phyloP scores from a whole-genome alignment of 2,888 invertebrate genomes.

The Heterodera filipjevi region DNA sequence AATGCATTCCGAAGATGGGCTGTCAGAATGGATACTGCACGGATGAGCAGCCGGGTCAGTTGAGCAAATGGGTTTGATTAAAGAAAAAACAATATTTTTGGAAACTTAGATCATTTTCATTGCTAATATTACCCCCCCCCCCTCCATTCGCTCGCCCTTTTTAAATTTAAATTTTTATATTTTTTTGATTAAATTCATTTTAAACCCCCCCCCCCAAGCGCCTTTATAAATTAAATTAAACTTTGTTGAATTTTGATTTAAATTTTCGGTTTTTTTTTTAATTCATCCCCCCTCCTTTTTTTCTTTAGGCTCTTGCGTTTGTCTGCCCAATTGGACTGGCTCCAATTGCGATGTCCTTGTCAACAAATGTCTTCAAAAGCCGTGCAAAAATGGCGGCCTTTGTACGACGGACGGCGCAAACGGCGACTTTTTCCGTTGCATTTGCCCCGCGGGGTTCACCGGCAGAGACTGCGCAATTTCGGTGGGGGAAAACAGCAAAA shows the following conservation, averaged over 20 bases:
- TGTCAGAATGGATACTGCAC: conserved; percentile 36
- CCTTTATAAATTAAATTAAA: too few species aligned
- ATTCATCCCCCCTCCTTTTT: too few species aligned
- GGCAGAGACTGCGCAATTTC: conserved; percentile 32
- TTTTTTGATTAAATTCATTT: too few species aligned
- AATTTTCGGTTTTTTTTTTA: too few species aligned
- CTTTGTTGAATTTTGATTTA: too few species aligned
- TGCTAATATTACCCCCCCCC: not conserved
- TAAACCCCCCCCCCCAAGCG: not conserved
- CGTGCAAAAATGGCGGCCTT: conserved; percentile 41
- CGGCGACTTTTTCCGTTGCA: conserved; percentile 32
- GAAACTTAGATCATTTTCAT: too few species aligned
- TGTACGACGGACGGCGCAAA: conserved; percentile 32
- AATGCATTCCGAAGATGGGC: conserved; percentile 37
- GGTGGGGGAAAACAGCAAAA: not conserved
- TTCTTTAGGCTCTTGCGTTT: conserved; percentile 35
- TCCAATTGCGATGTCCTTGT: conserved; percentile 29
- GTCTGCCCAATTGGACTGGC: conserved; percentile 35
- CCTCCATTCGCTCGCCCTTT: too few species aligned
- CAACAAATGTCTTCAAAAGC: conserved; percentile 38
- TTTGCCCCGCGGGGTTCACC: conserved; percentile 32
- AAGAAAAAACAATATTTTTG: too few species aligned
- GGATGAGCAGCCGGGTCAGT: not conserved
- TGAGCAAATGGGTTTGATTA: too few species aligned
- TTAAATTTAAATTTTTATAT: too few species aligned